Base-by-base conservation (phyloP, 1,140 invertebrate species). In the Listronotus oregonensis region DNA sequence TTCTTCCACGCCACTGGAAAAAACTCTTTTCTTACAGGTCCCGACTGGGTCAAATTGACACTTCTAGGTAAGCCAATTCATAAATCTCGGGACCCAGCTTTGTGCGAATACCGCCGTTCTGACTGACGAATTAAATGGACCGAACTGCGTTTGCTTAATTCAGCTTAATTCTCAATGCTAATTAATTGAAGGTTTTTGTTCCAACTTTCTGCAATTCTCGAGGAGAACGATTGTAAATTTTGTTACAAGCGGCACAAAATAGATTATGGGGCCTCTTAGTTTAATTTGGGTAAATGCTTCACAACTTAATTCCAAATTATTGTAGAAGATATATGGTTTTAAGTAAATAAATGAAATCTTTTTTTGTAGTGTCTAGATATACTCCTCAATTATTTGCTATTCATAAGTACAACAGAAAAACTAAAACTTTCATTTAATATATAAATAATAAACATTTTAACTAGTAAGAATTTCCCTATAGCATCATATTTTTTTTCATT, bases 91-190 rank as follows among this genome's bases (percentile, higher is more conserved):
- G 40, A 21, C 9, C n/a, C n/a, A 37, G 60, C 60, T 63, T 63
- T 63, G 51, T 63, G 60, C 42, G 37, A 46, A 34, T 42, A 17
- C 40, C 50, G 11, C 60, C 60, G 32, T 37, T 51, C 50, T 47
- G 52, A 63, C 60, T 63, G 60, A 63, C 51, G 49, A 63, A 63
- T 63, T 63, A 63, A 63, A 63, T 63, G 60, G 60, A 54, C 60
- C 37, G 60, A 54, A 63, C 42, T 42, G 50, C 60, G 54, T 47
- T 47, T 63, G 60, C 60, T 27, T 63, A 63, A 63, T 63, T 63
- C 60, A 21, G 47, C 60, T 55, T 63, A 63, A 63, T 47, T 63
- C 60, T 44, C 50, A 27, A 37, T 34, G 60, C 60, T 63, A 63
- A 63, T 63, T 63, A 63, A 63, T 63, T 63, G 51, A 51, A 51